Conservation (phyloP, 1,140 invertebrate genomes). For the Trichonephila inaurata region DNA sequence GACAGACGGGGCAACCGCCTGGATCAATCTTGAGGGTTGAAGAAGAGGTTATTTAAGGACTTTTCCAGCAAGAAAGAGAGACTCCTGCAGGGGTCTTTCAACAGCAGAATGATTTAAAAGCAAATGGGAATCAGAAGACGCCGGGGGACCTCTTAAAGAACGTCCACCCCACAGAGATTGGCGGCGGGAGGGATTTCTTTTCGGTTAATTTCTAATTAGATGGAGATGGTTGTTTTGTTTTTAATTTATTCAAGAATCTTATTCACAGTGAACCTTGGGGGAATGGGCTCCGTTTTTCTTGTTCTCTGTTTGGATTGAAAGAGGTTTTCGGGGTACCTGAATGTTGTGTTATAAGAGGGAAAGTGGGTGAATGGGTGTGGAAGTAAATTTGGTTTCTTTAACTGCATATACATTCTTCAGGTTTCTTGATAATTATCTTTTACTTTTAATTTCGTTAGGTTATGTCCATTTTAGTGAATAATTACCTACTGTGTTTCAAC, state of each 20-base stretch:
- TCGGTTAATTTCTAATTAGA: constrained; percentile 25
- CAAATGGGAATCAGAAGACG: not conserved
- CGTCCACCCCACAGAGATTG: not conserved
- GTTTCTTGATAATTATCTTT: not conserved
- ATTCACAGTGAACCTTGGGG: not conserved
- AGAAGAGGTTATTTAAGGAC: constrained; percentile 48
- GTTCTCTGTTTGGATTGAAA: not conserved
- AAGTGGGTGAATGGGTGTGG: not conserved
- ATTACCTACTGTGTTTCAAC: no score
- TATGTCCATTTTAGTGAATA: not conserved
- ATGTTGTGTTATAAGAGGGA: not conserved
- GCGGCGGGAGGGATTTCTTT: not conserved
- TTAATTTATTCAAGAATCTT: constrained; percentile 8
- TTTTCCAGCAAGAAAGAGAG: not conserved
- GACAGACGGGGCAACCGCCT: not conserved
- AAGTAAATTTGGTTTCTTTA: not conserved
- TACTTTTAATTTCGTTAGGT: not conserved
- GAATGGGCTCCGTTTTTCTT: not conserved
- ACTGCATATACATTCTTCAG: not conserved
- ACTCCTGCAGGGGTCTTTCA: not conserved
- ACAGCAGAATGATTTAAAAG: constrained; percentile 41
- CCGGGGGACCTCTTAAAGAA: not conserved
- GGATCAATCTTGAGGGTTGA: not conserved
- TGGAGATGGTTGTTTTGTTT: not conserved
- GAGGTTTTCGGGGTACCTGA: not conserved